Percentiles rank a stretch among this genome's conserved stretches.
These are phyloP conservation scores for Papilio protenor DNA, from an alignment of 2,888 invertebrate species.

Conservation along the genomic window DNA sequence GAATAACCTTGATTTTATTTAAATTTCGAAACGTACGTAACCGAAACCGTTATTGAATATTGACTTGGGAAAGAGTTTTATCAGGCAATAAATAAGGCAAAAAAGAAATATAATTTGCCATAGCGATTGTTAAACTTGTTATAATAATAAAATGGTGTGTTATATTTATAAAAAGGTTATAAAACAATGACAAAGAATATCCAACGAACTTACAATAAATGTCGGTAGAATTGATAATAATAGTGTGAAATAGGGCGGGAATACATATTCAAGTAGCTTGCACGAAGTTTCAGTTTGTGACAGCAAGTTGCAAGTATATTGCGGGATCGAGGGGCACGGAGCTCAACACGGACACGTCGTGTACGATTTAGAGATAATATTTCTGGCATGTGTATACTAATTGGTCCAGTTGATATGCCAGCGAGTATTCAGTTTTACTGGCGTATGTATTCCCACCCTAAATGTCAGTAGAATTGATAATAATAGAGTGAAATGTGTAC, in stretches of 20 bases:
- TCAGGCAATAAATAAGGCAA: constrained; percentile 33
- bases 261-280: too few species aligned
- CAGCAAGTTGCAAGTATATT: too few species aligned
- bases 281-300: too few species aligned
- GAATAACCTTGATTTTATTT: constrained; percentile 41
- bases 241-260: background rate
- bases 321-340: too few species aligned
- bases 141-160: constrained; percentile 18
- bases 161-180: constrained; percentile 26
- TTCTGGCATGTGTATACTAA: too few species aligned
- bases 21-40: constrained; percentile 52
- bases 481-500: background rate
- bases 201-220: constrained; percentile 28
- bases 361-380: too few species aligned
- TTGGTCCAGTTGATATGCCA: too few species aligned
- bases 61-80: constrained; percentile 49
- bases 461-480: background rate
- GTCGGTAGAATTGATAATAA: background rate
- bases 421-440: too few species aligned
- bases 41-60: constrained; percentile 47
- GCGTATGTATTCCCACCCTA: background rate
- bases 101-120: constrained; percentile 28
- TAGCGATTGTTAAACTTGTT: background rate
- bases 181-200: constrained; percentile 22
- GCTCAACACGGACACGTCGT: too few species aligned